A percentile compares a stretch with the other conserved stretches of the same genome.
Evolutionary conservation across 1,140 invertebrate genomes (phyloP).

Genomic region (Zophobas atratus): DNA sequence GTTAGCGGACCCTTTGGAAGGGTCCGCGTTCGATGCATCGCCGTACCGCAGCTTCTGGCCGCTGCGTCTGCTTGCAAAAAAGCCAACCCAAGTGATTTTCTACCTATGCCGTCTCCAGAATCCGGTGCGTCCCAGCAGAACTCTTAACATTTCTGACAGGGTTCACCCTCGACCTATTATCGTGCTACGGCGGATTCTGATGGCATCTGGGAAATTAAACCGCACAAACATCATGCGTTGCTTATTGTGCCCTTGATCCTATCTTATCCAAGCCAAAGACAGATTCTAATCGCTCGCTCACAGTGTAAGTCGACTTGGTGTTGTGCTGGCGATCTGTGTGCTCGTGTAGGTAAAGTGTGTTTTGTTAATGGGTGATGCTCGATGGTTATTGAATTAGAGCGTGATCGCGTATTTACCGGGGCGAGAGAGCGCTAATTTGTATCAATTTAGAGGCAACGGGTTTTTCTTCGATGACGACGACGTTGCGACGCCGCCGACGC

Average conservation of each 20-base stretch:
- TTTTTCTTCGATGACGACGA: neutral
- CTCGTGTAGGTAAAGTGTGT: conserved; percentile 37
- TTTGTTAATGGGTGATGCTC: conserved; percentile 21
- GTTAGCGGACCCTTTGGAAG: too few relatives aligned
- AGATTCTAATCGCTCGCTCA: conserved; percentile 14
- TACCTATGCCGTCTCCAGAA: too few relatives aligned
- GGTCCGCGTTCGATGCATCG: too few relatives aligned
- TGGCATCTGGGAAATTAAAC: conserved; percentile 66
- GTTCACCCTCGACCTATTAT: conserved; percentile 64
- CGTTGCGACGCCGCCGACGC: conserved; percentile 14
- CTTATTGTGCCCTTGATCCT: conserved; percentile 61
- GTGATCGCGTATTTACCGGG: conserved; percentile 52
- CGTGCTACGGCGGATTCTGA: conserved; percentile 63
- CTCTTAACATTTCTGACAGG: too few relatives aligned
- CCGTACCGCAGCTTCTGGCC: too few relatives aligned
- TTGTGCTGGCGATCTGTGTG: neutral
- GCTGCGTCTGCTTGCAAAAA: too few relatives aligned
- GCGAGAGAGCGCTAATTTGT: conserved; percentile 56
- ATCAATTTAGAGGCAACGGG: conserved; percentile 50
- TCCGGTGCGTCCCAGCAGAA: too few relatives aligned
- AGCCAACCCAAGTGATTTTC: too few relatives aligned
- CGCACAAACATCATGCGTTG: conserved; percentile 65
- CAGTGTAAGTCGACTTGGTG: conserved; percentile 5
- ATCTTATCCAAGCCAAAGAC: conserved; percentile 51
- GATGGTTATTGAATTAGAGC: conserved; percentile 48